phyloP scores from a whole-genome alignment of 2,888 invertebrate species.

The Iselma pallidipennis region DNA sequence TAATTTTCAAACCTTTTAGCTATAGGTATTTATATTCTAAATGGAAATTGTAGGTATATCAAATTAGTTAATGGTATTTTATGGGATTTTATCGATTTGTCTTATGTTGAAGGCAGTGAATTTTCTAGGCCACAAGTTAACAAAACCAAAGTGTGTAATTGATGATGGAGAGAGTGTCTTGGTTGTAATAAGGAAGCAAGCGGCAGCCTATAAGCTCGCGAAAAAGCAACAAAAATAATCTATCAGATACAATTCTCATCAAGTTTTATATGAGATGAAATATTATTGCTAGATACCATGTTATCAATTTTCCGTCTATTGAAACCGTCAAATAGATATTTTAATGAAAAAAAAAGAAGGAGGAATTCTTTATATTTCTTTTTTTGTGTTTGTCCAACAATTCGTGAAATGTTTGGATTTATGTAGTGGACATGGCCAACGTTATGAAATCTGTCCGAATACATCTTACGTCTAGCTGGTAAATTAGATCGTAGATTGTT shows the following conservation, averaged over 20 bases:
- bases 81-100: background rate
- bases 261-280: background rate
- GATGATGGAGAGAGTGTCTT: background rate
- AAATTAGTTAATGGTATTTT: no score
- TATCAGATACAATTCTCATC: background rate
- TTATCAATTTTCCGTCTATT: background rate
- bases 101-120: background rate
- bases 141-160: background rate
- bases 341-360: background rate
- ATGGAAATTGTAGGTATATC: no score
- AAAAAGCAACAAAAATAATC: background rate
- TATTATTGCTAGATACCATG: background rate
- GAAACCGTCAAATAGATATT: background rate
- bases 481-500: no score
- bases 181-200: background rate
- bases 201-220: background rate
- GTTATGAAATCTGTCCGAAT: no score
- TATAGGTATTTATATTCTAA: background rate
- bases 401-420: background rate
- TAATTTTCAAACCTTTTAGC: no score
- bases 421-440: no score
- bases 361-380: background rate
- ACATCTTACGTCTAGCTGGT: no score
- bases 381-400: background rate
- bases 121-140: background rate